A percentile compares a stretch with the other conserved stretches of the same genome.
These are phyloP conservation scores for Aegypius monachus DNA, from an alignment of 2,113 vertebrate species.

Conservation along the genomic window DNA sequence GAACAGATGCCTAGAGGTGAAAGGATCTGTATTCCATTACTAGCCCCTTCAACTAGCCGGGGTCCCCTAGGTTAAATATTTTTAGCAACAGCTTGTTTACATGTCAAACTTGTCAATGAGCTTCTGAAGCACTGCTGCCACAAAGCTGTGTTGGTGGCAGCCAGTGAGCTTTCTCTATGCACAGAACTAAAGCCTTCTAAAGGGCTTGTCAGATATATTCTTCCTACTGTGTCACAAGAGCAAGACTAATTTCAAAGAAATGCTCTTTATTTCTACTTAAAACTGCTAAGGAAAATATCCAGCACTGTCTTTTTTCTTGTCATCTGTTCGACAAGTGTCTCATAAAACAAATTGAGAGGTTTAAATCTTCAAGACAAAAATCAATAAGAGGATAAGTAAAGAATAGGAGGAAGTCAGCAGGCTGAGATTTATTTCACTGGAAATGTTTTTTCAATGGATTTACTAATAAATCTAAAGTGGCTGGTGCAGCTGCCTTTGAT, in stretches of 20 bases:
- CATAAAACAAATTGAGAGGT: conserved; percentile 72
- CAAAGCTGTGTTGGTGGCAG: conserved; percentile 32
- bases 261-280: conserved; percentile 63
- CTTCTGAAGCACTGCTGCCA: conserved; percentile 37
- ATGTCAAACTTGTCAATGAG: conserved; percentile 59
- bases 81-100: conserved; percentile 67
- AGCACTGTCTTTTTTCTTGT: conserved; percentile 47
- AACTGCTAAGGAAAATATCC: conserved; percentile 58
- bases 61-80: conserved; percentile 62
- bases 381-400: conserved; percentile 70
- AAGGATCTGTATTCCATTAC: conserved; percentile 59
- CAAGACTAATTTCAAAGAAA: conserved; percentile 65
- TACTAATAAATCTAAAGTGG: conserved; percentile 68
- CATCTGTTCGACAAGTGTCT: conserved; percentile 50
- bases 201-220: conserved; percentile 42
- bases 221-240: conserved; percentile 20
- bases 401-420: conserved; percentile 63
- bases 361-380: conserved; percentile 70
- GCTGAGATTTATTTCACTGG: conserved; percentile 73
- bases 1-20: conserved; percentile 57
- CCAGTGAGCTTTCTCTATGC: neutral
- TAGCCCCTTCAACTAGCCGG: conserved; percentile 23
- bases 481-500: conserved; percentile 49
- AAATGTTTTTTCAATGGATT: conserved; percentile 69
- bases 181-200: conserved; percentile 9